phyloP scores from a whole-genome alignment of 2,797 vertebrate species.

The Lacerta bilineata region DNA sequence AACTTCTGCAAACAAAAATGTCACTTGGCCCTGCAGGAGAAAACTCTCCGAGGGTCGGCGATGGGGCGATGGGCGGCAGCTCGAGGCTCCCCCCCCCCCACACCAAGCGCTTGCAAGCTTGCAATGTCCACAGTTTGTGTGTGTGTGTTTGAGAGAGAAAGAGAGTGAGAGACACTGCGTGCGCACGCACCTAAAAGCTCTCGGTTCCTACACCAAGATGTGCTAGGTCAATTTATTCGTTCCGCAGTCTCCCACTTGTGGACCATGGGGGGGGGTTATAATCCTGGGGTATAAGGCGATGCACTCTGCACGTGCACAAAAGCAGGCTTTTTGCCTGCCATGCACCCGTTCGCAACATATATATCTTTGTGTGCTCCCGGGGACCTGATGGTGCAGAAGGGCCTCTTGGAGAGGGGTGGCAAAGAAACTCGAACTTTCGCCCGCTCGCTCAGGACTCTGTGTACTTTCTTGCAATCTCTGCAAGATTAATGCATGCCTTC shows the following conservation, averaged over 20 bases:
- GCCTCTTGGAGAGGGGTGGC: too few relatives aligned
- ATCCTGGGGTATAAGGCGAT: not conserved
- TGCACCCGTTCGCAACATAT: not conserved
- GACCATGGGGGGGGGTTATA: not conserved
- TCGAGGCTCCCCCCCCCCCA: too few relatives aligned
- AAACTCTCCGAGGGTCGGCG: too few relatives aligned
- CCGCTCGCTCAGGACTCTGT: too few relatives aligned
- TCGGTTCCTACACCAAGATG: not conserved
- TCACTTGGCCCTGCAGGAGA: not conserved
- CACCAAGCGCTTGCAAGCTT: not conserved
- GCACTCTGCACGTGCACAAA: not conserved
- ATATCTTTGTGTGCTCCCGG: not conserved
- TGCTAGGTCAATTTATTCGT: not conserved
- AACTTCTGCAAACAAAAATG: constrained; percentile 12
- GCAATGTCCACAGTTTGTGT: not conserved
- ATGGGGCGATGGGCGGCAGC: too few relatives aligned
- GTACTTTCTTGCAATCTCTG: not conserved
- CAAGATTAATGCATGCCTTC: not conserved
- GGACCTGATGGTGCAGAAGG: not conserved
- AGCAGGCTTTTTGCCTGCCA: not conserved
- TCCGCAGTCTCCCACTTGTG: too few relatives aligned
- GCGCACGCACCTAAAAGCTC: not conserved
- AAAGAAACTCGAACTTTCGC: not conserved
- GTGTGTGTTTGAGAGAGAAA: not conserved
- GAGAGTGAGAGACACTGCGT: too few relatives aligned